Percentiles rank a stretch among this genome's conserved stretches.
phyloP scores from a whole-genome alignment of 2,888 invertebrate species.

The Noctuana brunneofusca region DNA sequence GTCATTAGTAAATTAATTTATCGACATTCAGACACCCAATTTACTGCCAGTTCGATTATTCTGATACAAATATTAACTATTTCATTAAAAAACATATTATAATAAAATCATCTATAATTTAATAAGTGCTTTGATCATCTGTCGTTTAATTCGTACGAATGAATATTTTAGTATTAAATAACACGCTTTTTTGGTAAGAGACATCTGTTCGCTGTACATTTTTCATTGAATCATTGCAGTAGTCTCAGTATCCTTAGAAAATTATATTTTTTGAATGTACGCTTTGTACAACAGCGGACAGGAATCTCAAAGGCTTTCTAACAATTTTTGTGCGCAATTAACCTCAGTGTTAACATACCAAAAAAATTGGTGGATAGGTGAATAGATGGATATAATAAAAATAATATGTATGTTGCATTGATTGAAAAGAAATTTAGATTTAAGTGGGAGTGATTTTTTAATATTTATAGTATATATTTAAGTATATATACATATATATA shows the following conservation, averaged over 20 bases:
- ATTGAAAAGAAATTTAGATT: not conserved
- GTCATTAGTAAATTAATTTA: not conserved
- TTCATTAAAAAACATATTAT: too few relatives aligned
- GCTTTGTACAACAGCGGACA: not conserved
- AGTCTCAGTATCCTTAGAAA: too few relatives aligned
- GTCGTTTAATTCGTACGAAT: slow-evolving; percentile 7
- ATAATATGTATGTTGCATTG: not conserved
- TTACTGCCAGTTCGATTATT: not conserved
- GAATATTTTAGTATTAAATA: slow-evolving; percentile 16
- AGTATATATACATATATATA: too few relatives aligned
- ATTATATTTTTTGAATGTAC: too few relatives aligned
- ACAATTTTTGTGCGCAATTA: slow-evolving; percentile 4
- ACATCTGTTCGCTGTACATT: slow-evolving; percentile 4
- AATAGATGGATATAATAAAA: too few relatives aligned
- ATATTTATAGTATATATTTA: not conserved
- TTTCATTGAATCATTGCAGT: not conserved
- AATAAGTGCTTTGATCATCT: slow-evolving; percentile 10
- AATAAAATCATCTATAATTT: too few relatives aligned
- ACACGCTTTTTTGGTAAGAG: slow-evolving; percentile 11
- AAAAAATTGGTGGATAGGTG: too few relatives aligned
- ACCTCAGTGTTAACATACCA: not conserved
- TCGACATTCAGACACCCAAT: not conserved
- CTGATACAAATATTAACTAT: too few relatives aligned
- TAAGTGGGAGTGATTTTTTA: not conserved
- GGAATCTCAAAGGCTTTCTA: slow-evolving; percentile 4